Conservation (phyloP, 2,888 invertebrate genomes). For the Tiphia femorata region DNA sequence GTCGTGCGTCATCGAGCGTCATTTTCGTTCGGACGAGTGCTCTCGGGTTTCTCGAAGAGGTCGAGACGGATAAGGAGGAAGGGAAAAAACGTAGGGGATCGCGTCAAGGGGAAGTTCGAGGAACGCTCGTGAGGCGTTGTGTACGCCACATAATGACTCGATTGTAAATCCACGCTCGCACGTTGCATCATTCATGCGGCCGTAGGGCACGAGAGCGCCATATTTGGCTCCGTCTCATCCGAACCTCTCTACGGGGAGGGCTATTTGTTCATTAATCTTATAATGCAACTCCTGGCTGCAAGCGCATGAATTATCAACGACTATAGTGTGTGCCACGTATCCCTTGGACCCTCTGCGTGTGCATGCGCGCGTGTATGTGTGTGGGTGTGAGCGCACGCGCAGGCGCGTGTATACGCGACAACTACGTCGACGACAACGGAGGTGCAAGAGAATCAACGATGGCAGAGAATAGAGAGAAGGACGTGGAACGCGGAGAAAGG, state of each 20-base stretch:
- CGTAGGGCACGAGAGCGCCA: conserved; percentile 49
- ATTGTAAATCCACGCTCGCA: conserved; percentile 46
- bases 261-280: conserved; percentile 67
- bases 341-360: conserved; percentile 29
- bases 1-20: too few relatives aligned
- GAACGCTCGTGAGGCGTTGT: conserved; percentile 37
- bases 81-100: background rate
- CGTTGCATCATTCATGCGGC: conserved; percentile 54
- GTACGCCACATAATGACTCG: conserved; percentile 46
- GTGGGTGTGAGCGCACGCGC: too few relatives aligned
- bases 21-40: too few relatives aligned
- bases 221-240: conserved; percentile 58
- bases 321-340: conserved; percentile 12
- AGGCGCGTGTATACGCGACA: too few relatives aligned
- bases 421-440: too few relatives aligned
- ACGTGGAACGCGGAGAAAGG: too few relatives aligned
- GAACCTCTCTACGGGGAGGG: conserved; percentile 37
- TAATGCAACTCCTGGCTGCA: conserved; percentile 57
- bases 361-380: too few relatives aligned
- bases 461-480: too few relatives aligned
- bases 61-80: background rate
- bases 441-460: too few relatives aligned
- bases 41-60: too few relatives aligned
- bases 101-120: conserved; percentile 4
- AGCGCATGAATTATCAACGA: conserved; percentile 39